phyloP scores from a whole-genome alignment of 1,140 invertebrate genomes.

The Euura lappo region DNA sequence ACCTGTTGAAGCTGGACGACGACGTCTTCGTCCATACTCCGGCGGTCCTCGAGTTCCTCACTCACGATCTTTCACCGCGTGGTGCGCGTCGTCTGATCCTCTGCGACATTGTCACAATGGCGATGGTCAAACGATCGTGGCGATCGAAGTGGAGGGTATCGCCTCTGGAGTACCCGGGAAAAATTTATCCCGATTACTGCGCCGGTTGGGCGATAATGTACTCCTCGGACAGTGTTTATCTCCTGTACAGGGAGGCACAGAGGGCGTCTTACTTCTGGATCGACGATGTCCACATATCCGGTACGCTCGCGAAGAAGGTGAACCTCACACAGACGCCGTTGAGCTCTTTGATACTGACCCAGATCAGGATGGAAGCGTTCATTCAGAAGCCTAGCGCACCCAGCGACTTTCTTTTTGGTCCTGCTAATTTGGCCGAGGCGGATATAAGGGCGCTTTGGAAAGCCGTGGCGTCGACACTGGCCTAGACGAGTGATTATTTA shows the following conservation, averaged over 20 bases:
- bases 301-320: constrained; percentile 68
- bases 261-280: constrained; percentile 80
- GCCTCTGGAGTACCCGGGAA: constrained; percentile 68
- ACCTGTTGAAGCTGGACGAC: constrained; percentile 80
- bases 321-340: constrained; percentile 65
- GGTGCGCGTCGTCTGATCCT: constrained; percentile 67
- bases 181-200: constrained; percentile 75
- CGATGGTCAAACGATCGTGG: constrained; percentile 66
- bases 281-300: constrained; percentile 84
- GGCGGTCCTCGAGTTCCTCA: constrained; percentile 69
- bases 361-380: constrained; percentile 44
- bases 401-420: constrained; percentile 64
- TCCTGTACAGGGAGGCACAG: constrained; percentile 71
- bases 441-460: constrained; percentile 54
- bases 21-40: constrained; percentile 80
- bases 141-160: constrained; percentile 82
- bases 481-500: neutral
- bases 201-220: constrained; percentile 79
- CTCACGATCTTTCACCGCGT: constrained; percentile 61
- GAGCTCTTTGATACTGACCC: constrained; percentile 58
- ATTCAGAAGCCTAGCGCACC: constrained; percentile 38
- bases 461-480: neutral
- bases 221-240: constrained; percentile 71
- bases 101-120: constrained; percentile 60
- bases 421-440: constrained; percentile 59